A percentile compares a stretch with the other conserved stretches of the same genome.
phyloP scores from a whole-genome alignment of 2,888 invertebrate species.

The Tupiocoris notatus region DNA sequence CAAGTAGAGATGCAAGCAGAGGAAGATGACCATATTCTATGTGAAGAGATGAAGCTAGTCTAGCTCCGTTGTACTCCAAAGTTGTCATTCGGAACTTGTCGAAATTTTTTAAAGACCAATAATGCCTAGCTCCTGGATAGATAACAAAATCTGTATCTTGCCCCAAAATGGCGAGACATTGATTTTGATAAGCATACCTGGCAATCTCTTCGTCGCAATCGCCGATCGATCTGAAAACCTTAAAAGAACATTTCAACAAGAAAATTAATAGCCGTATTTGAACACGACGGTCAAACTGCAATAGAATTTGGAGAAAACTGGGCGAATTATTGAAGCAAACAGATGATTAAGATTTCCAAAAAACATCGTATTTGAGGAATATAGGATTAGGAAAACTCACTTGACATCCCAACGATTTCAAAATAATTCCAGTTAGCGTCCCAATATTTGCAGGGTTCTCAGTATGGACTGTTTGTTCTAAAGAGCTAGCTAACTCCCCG shows the following conservation, averaged over 20 bases:
- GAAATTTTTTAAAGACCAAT: conserved; percentile 52
- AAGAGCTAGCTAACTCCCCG: conserved; percentile 43
- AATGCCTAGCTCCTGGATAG: conserved; percentile 51
- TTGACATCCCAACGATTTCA: conserved; percentile 5
- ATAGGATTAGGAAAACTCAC: no score
- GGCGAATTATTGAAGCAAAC: no score
- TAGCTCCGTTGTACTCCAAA: conserved; percentile 50
- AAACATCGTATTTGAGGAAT: no score
- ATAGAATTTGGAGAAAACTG: no score
- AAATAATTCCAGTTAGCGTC: conserved; percentile 1
- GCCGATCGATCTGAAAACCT: conserved; percentile 49
- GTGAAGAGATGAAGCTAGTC: conserved; percentile 49
- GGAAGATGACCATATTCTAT: conserved; percentile 51
- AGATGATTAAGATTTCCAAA: no score
- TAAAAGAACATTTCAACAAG: no score
- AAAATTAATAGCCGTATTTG: no score
- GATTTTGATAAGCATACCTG: conserved; percentile 50
- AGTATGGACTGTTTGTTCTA: conserved; percentile 47
- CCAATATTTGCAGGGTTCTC: conserved; percentile 51
- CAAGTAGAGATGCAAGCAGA: conserved; percentile 51
- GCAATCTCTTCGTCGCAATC: conserved; percentile 53
- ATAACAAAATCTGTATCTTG: conserved; percentile 53
- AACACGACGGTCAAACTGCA: no score
- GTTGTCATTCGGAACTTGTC: conserved; percentile 51
- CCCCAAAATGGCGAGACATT: conserved; percentile 52